Evolutionary conservation across 92 coral and sea anemone species (phyloP).

Genomic region (Porites divaricata): DNA sequence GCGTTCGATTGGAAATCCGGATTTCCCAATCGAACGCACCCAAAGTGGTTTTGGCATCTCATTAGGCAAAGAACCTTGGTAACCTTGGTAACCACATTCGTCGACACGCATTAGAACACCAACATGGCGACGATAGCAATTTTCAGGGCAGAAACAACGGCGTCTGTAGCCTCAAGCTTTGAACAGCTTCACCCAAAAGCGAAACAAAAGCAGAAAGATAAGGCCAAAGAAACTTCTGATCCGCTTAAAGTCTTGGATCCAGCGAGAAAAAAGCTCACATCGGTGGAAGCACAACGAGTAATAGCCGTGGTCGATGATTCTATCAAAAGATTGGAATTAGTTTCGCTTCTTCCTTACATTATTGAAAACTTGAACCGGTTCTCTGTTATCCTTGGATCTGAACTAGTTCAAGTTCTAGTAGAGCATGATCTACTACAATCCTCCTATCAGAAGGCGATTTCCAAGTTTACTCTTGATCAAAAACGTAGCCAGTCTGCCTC

Average conservation of each 20-base stretch:
- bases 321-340: conserved; percentile 85
- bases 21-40: no score
- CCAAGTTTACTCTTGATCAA: conserved; percentile 79
- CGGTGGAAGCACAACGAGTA: conserved; percentile 97
- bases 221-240: conserved; percentile 79
- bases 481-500: conserved; percentile 61
- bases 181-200: conserved; percentile 74
- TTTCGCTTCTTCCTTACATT: conserved; percentile 84
- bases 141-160: conserved; percentile 85
- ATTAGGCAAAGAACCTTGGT: conserved; percentile 3
- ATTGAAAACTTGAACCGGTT: conserved; percentile 86
- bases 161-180: conserved; percentile 93
- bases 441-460: conserved; percentile 81
- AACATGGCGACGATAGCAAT: conserved; percentile 81
- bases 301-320: conserved; percentile 92
- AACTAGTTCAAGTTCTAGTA: conserved; percentile 65
- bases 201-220: conserved; percentile 74
- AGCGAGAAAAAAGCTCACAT: conserved; percentile 90
- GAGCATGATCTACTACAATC: conserved; percentile 90
- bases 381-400: conserved; percentile 88
- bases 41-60: no score
- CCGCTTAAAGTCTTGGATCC: conserved; percentile 98
- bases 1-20: no score
- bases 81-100: conserved; percentile 42
- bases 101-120: conserved; percentile 36